Evolutionary conservation across 2,797 vertebrate species (phyloP).

Genomic region (Margarornis squamiger): DNA sequence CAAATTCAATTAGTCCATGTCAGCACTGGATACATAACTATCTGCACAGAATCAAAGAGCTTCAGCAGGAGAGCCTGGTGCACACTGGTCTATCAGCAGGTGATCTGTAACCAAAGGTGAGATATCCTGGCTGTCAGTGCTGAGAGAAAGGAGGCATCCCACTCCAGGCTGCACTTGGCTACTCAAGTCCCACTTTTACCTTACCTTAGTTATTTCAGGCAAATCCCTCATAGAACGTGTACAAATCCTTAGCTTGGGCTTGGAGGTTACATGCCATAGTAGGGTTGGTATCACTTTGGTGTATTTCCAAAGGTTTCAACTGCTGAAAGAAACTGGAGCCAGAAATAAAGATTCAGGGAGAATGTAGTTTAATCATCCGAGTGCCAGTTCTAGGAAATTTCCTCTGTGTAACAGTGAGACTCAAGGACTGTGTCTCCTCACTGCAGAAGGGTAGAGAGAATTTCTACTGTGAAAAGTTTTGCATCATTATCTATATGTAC

Average conservation of each 20-base stretch:
- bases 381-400: neutral
- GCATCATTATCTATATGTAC: neutral
- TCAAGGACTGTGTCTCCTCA: neutral
- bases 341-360: neutral
- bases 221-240: accelerated
- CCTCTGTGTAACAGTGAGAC: neutral
- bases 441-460: neutral
- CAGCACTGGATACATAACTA: neutral
- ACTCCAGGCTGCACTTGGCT: neutral
- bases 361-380: neutral
- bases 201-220: neutral
- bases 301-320: neutral
- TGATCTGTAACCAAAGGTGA: neutral
- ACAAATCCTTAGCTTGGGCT: neutral
- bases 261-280: neutral
- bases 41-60: neutral
- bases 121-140: neutral
- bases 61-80: accelerated
- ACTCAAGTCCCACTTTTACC: neutral
- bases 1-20: neutral
- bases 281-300: neutral
- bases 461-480: neutral
- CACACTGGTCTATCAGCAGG: neutral
- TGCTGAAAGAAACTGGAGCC: neutral
- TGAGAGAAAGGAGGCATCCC: neutral